Evolutionary conservation across 2,797 vertebrate species (phyloP), one percentile per base, ranked within the genome.

Genomic region (Lepus oiostolus): DNA sequence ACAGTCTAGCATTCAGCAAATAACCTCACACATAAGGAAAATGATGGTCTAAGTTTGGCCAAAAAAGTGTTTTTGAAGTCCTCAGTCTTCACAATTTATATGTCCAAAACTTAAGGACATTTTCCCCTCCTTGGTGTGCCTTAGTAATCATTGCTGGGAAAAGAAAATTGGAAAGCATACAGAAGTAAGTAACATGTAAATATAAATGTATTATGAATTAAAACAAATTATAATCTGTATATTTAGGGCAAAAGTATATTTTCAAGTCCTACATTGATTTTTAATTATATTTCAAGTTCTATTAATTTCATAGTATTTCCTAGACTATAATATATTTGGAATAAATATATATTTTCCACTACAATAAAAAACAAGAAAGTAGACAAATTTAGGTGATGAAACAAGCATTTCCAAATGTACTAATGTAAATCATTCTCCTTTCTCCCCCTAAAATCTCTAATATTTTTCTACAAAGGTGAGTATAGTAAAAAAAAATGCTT

Each of bases 231-330:
- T 4, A 88, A 52, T 58, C 79, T 70, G 24, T 85, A 22, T 81
- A 62, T 47, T 72, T 85, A 85, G 71, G 58, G 72, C 52, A 91
- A 68, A 93, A 84, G 67, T 87, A 24, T 87, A 72, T 94, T 91
- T 94, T 93, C 58, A 88, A 60, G 47, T 79, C 52, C 24, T 65
- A 0, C 85, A n/a, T 92, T 85, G 88, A 19, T 71, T 83, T 77
- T 70, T 91, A 87, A 28, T 84, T 63, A 32, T 22, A 35, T 32
- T 84, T 14, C 28, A 85, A 82, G 32, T 85, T 4, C 38, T 80
- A 2, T 32, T 86, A 24, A 70, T 87, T 85, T 85, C 84, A 1
- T 82, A 32, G 26, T 81, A 4, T 87, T 76, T 95, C 77, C 12
- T 76, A 89, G 77, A 22, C 63, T 91, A 42, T 21, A 58, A 58